Evolutionary conservation across 1,140 invertebrate species (phyloP).

Genomic region (Kradibia gibbosae): DNA sequence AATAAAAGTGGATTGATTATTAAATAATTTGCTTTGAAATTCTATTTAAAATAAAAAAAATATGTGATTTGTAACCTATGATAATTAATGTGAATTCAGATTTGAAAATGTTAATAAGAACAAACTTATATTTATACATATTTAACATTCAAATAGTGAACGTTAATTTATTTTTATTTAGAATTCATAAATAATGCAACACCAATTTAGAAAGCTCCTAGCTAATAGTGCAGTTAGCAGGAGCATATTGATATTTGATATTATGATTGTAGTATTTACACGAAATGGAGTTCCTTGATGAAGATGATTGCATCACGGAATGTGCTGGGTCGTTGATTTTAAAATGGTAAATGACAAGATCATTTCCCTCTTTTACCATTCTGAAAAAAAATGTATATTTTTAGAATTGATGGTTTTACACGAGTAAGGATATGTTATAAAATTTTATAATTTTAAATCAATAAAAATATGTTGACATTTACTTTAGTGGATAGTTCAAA

Average conservation of each 20-base stretch:
- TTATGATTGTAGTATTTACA: slow-evolving; percentile 63
- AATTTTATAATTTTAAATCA: slow-evolving; percentile 10
- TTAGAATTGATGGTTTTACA: slow-evolving; percentile 40
- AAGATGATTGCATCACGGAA: slow-evolving; percentile 64
- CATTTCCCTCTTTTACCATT: slow-evolving; percentile 68
- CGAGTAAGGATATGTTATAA: background rate
- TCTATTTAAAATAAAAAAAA: slow-evolving; percentile 17
- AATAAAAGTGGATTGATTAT: slow-evolving; percentile 81
- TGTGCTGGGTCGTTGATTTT: slow-evolving; percentile 59
- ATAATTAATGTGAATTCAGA: slow-evolving; percentile 22
- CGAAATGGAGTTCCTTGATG: slow-evolving; percentile 59
- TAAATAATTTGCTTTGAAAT: slow-evolving; percentile 10
- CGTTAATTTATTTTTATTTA: slow-evolving; percentile 55
- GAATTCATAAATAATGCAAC: slow-evolving; percentile 65
- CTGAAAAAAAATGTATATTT: slow-evolving; percentile 60
- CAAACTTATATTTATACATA: slow-evolving; percentile 47
- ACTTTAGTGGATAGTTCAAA: slow-evolving; percentile 74
- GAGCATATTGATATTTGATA: slow-evolving; percentile 55
- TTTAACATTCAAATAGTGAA: slow-evolving; percentile 45
- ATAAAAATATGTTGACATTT: slow-evolving; percentile 47
- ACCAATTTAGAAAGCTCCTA: slow-evolving; percentile 59
- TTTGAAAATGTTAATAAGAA: slow-evolving; percentile 42
- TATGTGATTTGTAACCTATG: slow-evolving; percentile 37
- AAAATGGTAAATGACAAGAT: slow-evolving; percentile 51
- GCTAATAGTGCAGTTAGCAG: slow-evolving; percentile 56